Evolutionary conservation across 1,140 invertebrate species (phyloP), one percentile per base, ranked within the genome.

Genomic region (Drosophila lini): DNA sequence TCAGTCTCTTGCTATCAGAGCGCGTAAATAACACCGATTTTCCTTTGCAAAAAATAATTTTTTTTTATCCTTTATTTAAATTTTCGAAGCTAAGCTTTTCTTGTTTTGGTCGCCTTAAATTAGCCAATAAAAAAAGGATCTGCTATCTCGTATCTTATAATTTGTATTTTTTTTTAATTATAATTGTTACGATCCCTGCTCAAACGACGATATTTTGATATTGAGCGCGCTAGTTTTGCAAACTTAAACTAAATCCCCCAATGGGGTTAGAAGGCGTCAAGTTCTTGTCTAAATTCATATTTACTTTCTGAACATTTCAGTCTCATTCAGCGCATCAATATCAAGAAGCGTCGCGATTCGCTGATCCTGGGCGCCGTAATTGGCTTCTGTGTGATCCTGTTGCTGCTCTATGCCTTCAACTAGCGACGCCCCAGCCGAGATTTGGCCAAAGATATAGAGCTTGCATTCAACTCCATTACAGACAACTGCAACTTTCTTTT

Each of bases 301-400:
- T 97, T 93, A 97, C 25, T 45, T 15, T n/a, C 8, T 38, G 0
- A 3, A n/a, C 96, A 98, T 62, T 98, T 97, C 93, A 98, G 96
- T 93, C 93, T 99, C 41, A 95, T 99, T 28, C 97, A 98, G 92
- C 95, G 97, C 92, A 98, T 99, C 80, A 98, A 98, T 93, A 93
- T 99, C 6, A 95, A 97, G 65, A 99, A 99, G 92, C 94, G 96
- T 80, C 94, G 98, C 68, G 98, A 99, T 93, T 97, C 97, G 0
- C 94, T 99, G 8, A 98, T 99, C 77, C 78, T 99, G 36, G 97
- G 96, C 4, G 93, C 96, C 5, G 94, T 98, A 6, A 95, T 98
- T 68, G 96, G 95, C 31, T 93, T 96, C 52, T 99, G 97, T 93
- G 96, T 97, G n/a, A 96, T 98, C 92, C 93, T 98, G 4, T 92